Percentiles rank a stretch among this genome's conserved stretches.
These are phyloP conservation scores for Oconnorella tubifera DNA, from an alignment of 2,888 invertebrate species.

Conservation along the genomic window DNA sequence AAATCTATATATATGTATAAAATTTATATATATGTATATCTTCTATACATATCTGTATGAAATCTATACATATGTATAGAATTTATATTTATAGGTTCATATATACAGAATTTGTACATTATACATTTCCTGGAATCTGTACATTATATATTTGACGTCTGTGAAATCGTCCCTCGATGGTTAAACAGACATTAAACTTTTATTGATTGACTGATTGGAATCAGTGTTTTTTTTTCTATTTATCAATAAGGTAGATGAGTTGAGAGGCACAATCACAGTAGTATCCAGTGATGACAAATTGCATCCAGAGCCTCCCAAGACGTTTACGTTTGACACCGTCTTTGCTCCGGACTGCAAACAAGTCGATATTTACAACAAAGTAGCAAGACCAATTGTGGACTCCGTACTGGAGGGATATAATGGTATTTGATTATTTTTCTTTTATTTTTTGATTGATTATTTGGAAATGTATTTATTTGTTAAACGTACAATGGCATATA, in stretches of 20 bases:
- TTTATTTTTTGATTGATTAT: neutral
- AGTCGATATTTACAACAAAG: slow-evolving; percentile 91
- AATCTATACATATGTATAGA: too few relatives aligned
- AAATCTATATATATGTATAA: too few relatives aligned
- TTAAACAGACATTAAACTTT: too few relatives aligned
- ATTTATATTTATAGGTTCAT: too few relatives aligned
- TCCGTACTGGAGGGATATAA: slow-evolving; percentile 95
- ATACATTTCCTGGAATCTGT: too few relatives aligned
- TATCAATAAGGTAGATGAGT: slow-evolving; percentile 58
- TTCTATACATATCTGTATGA: too few relatives aligned
- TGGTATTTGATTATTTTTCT: slow-evolving; percentile 62
- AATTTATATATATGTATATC: too few relatives aligned
- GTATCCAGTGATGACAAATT: slow-evolving; percentile 67
- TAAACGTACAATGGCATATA: neutral
- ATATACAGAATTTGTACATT: too few relatives aligned
- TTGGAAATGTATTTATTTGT: neutral
- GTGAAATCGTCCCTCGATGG: too few relatives aligned
- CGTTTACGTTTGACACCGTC: slow-evolving; percentile 91
- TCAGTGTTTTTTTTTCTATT: neutral
- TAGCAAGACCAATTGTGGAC: slow-evolving; percentile 93
- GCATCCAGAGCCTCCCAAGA: slow-evolving; percentile 75
- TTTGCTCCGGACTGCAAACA: slow-evolving; percentile 80
- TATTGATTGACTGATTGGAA: too few relatives aligned
- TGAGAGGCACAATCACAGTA: slow-evolving; percentile 74
- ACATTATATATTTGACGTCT: too few relatives aligned